Evolutionary conservation across 2,113 vertebrate genomes (phyloP).

Genomic region (Drymodes brunneopygia): DNA sequence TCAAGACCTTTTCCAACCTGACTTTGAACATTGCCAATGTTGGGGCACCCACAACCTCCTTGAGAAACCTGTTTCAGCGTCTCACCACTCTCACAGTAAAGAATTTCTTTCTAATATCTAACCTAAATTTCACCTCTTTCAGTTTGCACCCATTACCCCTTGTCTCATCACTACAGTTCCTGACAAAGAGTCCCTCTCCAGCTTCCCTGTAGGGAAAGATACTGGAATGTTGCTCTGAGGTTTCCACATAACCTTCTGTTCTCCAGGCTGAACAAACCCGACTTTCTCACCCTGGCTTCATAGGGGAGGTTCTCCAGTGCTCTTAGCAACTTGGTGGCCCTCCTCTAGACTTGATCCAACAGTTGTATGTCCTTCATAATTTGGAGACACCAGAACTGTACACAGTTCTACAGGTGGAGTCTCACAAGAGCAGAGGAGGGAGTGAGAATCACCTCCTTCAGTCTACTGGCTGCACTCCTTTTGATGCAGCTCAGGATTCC

Average conservation of each 20-base stretch:
- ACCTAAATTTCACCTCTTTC: not conserved
- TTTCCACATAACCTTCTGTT: not conserved
- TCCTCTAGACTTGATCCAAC: not conserved
- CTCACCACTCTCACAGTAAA: not conserved
- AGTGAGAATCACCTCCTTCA: not conserved
- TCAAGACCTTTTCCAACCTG: not conserved
- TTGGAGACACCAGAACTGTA: not conserved
- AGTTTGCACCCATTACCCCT: not conserved
- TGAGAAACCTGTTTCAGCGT: not conserved
- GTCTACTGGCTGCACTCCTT: not conserved
- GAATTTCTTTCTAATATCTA: not conserved
- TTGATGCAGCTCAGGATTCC: not conserved
- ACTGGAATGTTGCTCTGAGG: not conserved
- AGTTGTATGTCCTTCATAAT: not conserved
- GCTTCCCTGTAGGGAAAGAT: not conserved
- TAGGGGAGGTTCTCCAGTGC: not conserved
- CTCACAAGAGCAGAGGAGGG: not conserved
- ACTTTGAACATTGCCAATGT: not conserved
- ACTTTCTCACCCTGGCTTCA: not conserved
- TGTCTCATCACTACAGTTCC: not conserved
- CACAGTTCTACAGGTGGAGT: not conserved
- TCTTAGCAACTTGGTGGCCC: not conserved
- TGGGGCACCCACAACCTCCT: not conserved
- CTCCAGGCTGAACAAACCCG: not conserved
- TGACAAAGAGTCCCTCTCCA: not conserved